These are phyloP conservation scores for Pseudopipra pipra DNA, from an alignment of 2,113 vertebrate species.

Conservation along the genomic window DNA sequence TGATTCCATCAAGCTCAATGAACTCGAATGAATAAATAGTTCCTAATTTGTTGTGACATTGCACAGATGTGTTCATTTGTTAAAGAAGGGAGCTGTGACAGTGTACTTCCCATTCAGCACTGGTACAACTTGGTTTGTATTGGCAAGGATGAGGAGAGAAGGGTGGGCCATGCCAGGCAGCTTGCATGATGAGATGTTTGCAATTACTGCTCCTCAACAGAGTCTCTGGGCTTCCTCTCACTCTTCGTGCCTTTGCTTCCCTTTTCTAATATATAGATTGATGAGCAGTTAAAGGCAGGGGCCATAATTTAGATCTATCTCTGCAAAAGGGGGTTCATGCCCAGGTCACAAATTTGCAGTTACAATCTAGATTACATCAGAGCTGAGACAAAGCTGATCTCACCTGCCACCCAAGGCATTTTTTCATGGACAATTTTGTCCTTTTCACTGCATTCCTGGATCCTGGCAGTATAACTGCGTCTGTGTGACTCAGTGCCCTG, in stretches of 20 bases:
- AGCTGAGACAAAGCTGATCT: background rate
- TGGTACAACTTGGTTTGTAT: background rate
- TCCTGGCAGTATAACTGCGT: background rate
- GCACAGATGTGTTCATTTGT: constrained; percentile 65
- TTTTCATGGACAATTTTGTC: background rate
- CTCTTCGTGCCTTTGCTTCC: background rate
- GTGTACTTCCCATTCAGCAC: background rate
- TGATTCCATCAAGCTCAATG: constrained; percentile 61
- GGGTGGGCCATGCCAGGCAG: background rate
- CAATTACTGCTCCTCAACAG: background rate
- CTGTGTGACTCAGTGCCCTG: background rate
- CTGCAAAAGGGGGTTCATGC: background rate
- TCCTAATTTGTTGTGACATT: constrained; percentile 65
- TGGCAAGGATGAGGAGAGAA: background rate
- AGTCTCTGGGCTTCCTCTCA: background rate
- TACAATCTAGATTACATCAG: background rate
- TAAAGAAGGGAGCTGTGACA: constrained; percentile 5
- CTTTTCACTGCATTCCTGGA: background rate
- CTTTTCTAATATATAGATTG: background rate
- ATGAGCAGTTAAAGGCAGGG: background rate
- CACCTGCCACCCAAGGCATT: background rate
- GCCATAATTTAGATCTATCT: background rate
- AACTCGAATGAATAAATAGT: constrained; percentile 48
- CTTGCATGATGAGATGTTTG: background rate
- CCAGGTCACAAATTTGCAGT: background rate